These are phyloP conservation scores for Sprattus sprattus DNA, from an alignment of 2,113 vertebrate species.

Conservation along the genomic window DNA sequence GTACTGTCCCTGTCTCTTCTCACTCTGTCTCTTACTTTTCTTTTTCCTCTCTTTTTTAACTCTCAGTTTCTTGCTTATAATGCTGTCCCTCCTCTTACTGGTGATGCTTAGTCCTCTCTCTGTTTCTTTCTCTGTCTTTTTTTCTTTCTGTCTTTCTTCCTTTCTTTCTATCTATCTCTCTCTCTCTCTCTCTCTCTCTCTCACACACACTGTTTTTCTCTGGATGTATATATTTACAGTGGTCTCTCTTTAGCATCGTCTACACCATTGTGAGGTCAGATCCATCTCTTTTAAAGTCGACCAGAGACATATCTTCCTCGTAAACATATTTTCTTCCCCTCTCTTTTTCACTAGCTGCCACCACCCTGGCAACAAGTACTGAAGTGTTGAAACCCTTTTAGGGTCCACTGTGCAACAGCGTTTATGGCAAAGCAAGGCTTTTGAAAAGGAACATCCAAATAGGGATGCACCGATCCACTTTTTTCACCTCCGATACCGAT, in stretches of 20 bases:
- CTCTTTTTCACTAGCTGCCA: background rate
- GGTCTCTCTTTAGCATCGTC: background rate
- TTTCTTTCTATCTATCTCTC: background rate
- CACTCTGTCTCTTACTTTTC: background rate
- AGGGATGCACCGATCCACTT: no score
- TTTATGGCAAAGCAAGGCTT: no score
- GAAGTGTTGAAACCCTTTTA: constrained; percentile 14
- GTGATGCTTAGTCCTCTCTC: background rate
- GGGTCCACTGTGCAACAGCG: constrained; percentile 19
- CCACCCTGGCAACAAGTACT: background rate
- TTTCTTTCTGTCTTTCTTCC: background rate
- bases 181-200: background rate
- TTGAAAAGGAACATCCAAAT: no score
- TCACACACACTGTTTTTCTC: background rate
- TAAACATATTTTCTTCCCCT: background rate
- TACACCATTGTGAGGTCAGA: background rate
- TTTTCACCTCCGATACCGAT: no score
- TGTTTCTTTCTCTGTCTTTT: background rate
- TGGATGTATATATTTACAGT: background rate
- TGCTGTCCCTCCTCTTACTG: constrained; percentile 1
- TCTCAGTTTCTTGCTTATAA: background rate
- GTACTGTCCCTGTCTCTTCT: no score
- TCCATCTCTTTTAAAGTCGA: background rate
- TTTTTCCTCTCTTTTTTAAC: constrained; percentile 25
- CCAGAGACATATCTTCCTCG: background rate